Percentiles rank a stretch among this genome's conserved stretches.
Evolutionary conservation across 2,797 vertebrate genomes (phyloP).

Genomic region (Notoglanidium macrostoma): DNA sequence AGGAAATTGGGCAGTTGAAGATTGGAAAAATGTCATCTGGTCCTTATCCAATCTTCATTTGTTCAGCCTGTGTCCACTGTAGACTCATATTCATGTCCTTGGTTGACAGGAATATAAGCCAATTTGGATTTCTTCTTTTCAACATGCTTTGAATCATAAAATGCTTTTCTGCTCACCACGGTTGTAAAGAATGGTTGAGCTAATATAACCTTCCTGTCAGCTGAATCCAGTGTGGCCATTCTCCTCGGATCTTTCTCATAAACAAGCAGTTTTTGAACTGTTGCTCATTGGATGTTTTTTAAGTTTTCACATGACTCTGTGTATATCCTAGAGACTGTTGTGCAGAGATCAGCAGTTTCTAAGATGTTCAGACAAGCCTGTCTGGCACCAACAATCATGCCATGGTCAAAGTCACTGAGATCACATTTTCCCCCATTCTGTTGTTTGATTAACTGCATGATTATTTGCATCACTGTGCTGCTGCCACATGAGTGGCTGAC

Average conservation of each 20-base stretch:
- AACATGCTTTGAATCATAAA: not conserved
- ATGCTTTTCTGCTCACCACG: not conserved
- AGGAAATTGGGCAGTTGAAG: not conserved
- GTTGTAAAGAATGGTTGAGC: not conserved
- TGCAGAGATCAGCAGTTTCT: not conserved
- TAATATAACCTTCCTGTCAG: not conserved
- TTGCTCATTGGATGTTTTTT: not conserved
- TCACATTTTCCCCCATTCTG: not conserved
- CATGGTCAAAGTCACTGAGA: not conserved
- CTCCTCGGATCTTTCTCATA: not conserved
- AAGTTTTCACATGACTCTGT: not conserved
- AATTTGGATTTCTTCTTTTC: not conserved
- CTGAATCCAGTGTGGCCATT: not conserved
- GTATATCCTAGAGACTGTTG: not conserved
- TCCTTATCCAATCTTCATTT: not conserved
- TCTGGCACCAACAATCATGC: not conserved
- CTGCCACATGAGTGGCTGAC: not conserved
- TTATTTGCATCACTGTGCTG: not conserved
- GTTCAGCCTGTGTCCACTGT: not conserved
- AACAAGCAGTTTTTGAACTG: not conserved
- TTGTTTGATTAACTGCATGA: not conserved
- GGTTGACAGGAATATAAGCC: not conserved
- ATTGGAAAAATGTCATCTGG: not conserved
- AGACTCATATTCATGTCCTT: not conserved
- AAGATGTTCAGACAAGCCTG: not conserved